phyloP scores from a whole-genome alignment of 2,113 vertebrate species.

The Rhinolophus sinicus region DNA sequence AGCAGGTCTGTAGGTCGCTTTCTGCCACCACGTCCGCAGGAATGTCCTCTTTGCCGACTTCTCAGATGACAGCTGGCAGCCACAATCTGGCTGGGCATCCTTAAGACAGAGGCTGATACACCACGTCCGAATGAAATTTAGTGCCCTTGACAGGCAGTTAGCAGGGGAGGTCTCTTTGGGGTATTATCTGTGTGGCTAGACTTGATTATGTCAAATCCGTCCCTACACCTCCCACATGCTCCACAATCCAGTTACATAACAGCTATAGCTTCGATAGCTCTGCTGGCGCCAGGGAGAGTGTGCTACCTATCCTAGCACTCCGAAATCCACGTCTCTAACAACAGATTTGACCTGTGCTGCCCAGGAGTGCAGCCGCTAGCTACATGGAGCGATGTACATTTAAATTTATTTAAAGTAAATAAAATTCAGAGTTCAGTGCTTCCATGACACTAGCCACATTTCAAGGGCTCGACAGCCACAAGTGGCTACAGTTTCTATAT shows the following conservation, averaged over 20 bases:
- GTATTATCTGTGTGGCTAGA: background rate
- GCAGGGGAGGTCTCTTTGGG: background rate
- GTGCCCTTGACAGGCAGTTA: background rate
- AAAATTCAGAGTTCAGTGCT: background rate
- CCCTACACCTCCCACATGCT: background rate
- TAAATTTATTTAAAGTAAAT: background rate
- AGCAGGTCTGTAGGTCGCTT: background rate
- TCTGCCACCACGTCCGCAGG: background rate
- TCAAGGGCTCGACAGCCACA: background rate
- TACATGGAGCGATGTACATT: background rate
- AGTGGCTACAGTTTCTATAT: background rate
- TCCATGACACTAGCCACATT: background rate
- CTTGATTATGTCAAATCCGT: background rate
- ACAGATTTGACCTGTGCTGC: background rate
- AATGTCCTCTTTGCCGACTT: background rate
- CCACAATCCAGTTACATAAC: background rate
- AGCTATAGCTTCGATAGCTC: background rate
- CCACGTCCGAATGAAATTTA: rapidly evolving
- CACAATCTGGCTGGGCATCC: background rate
- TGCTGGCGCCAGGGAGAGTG: background rate
- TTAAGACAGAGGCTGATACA: background rate
- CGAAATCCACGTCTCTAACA: background rate
- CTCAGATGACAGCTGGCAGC: background rate
- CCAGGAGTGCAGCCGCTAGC: background rate
- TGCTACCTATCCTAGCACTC: background rate